phyloP scores from a whole-genome alignment of 2,888 invertebrate genomes.

The Epicampocera succincta region DNA sequence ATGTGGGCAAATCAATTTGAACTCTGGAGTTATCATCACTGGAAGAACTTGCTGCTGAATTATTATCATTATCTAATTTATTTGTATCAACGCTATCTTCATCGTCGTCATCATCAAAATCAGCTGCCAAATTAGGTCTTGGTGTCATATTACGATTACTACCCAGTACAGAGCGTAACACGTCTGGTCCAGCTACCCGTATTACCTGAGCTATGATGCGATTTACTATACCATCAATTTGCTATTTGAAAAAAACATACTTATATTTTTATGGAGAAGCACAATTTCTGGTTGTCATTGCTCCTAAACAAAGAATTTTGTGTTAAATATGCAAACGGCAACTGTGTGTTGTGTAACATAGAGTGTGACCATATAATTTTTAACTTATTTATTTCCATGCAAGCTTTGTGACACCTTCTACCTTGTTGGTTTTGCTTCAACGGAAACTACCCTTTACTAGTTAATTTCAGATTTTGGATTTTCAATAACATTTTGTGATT shows the following conservation, averaged over 20 bases:
- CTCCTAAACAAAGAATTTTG: conserved; percentile 35
- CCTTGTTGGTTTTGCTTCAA: neutral
- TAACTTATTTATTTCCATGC: conserved; percentile 38
- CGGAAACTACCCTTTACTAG: conserved; percentile 7
- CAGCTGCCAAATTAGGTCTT: conserved; percentile 82
- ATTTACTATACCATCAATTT: conserved; percentile 81
- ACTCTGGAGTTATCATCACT: conserved; percentile 82
- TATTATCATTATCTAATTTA: conserved; percentile 73
- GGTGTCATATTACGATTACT: conserved; percentile 74
- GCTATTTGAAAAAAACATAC: conserved; percentile 74
- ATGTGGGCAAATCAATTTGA: conserved; percentile 86
- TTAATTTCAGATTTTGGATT: conserved; percentile 18
- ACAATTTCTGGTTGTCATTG: conserved; percentile 34
- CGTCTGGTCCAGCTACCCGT: conserved; percentile 88
- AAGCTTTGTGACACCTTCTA: conserved; percentile 35
- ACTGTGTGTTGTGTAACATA: conserved; percentile 23
- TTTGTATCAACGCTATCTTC: conserved; percentile 70
- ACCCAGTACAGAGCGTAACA: conserved; percentile 81
- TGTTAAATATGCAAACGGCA: conserved; percentile 37
- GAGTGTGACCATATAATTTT: conserved; percentile 30
- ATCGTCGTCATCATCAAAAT: conserved; percentile 82
- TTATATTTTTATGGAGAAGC: conserved; percentile 42
- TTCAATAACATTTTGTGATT: conserved; percentile 44
- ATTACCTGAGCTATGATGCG: conserved; percentile 84
- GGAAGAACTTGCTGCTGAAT: conserved; percentile 69